These are phyloP conservation scores for Gila robusta DNA, from an alignment of 2,797 vertebrate genomes.

Conservation along the genomic window DNA sequence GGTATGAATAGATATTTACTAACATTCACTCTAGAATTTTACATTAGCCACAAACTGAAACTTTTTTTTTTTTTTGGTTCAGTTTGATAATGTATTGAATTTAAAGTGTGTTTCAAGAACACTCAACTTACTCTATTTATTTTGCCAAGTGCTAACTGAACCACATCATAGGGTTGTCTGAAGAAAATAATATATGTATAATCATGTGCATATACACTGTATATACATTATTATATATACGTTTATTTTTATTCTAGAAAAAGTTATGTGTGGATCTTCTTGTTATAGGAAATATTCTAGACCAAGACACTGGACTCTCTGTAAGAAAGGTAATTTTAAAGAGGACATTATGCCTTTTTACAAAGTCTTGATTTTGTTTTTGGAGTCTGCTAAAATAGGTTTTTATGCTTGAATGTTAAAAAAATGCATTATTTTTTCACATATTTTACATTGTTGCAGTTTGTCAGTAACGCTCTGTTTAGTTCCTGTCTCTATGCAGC, in stretches of 20 bases:
- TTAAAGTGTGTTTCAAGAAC: not conserved
- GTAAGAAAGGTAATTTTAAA: not conserved
- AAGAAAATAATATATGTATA: not conserved
- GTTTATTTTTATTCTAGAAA: not conserved
- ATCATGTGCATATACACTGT: not conserved
- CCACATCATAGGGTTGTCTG: not conserved
- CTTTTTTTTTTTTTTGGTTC: not conserved
- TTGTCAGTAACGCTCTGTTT: not conserved
- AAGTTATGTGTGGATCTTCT: not conserved
- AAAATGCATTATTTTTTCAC: not conserved
- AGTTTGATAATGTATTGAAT: not conserved
- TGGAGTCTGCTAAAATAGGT: not conserved
- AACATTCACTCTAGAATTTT: not conserved
- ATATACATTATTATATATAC: slow-evolving; percentile 5
- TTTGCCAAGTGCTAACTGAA: not conserved
- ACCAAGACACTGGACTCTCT: not conserved
- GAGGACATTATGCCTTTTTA: not conserved
- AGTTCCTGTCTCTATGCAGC: too few relatives aligned
- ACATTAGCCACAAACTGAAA: not conserved
- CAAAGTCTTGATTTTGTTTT: not conserved
- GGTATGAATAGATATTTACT: not conserved
- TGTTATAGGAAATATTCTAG: not conserved
- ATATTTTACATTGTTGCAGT: not conserved
- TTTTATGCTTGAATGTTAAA: not conserved
- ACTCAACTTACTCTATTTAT: not conserved